Base-by-base conservation (phyloP, 2,797 vertebrate genomes). In the Diplodus sargus region DNA sequence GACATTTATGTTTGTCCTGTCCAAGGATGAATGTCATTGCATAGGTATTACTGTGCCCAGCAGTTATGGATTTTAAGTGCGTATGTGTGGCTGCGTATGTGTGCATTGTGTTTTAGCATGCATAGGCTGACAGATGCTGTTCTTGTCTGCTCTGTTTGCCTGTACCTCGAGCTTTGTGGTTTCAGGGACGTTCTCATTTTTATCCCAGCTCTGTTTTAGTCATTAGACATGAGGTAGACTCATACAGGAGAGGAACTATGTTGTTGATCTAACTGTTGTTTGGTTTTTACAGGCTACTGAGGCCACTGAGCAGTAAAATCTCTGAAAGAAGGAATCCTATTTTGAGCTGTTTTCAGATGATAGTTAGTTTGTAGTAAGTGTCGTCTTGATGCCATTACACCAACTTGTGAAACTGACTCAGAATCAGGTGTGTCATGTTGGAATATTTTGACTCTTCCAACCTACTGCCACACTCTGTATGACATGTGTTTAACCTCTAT, bases 181-280 rank as follows among this genome's bases (percentile, higher is more conserved):
- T 68, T 78, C 17, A 45, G 58, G 45, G 54, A 61, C 6, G 28
- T 51, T 78, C 66, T 28, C 17, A 3, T 67, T 45, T 77, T 77
- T 58, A 23, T 39, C 9, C 17, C 28, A 53, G 47, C 47, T 84
- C 90, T 92, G 91, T 54, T 83, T 53, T 88, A 87, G 74, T 79
- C 87, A 85, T 92, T 79, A 91, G 66, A 30, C 70, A 51, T 68
- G 48, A 83, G 60, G 71, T 73, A 61, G 87, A 80, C 74, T 52
- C 62, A 30, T 76, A 54, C 45, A 25, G 63, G 23, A 77, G 51
- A 58, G 20, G 70, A 68, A 72, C 69, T 58, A 25, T 75, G 72
- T 70, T 76, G 52, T 67, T 83, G 52, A 30, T 54, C 53, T 39
- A 47, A 34, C 12, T 45, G 65, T 52, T 48, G 48, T 75, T 63